phyloP scores from a whole-genome alignment of 2,888 invertebrate genomes.

The Drosophila melanocephala region DNA sequence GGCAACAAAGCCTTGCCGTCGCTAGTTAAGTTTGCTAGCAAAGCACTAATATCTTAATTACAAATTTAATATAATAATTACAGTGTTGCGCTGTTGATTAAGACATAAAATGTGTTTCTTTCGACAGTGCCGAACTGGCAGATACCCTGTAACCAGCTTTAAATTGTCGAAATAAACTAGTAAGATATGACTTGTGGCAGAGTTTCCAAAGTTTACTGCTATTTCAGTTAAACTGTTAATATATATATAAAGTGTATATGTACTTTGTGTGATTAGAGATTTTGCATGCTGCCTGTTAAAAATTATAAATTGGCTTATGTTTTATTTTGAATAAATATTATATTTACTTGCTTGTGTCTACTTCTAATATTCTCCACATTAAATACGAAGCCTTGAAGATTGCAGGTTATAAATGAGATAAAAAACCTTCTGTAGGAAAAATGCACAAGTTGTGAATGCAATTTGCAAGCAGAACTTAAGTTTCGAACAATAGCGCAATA shows the following conservation, averaged over 20 bases:
- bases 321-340: not conserved
- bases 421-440: conserved; percentile 5
- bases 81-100: not conserved
- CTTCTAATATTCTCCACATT: too few species aligned
- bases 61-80: not conserved
- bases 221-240: not conserved
- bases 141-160: not conserved
- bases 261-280: not conserved
- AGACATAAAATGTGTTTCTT: not conserved
- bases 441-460: conserved; percentile 29
- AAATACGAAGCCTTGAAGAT: not conserved
- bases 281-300: not conserved
- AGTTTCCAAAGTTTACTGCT: not conserved
- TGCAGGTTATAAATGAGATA: not conserved
- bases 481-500: conserved; percentile 58
- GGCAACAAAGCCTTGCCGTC: conserved; percentile 28
- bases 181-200: not conserved
- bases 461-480: conserved; percentile 42
- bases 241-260: not conserved
- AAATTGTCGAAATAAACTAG: not conserved
- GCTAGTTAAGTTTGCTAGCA: conserved; percentile 17
- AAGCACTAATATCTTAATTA: not conserved
- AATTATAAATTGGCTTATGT: not conserved
- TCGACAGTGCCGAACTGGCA: not conserved
- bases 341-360: not conserved